phyloP scores from a whole-genome alignment of 1,140 invertebrate species.

The Euschistus heros region DNA sequence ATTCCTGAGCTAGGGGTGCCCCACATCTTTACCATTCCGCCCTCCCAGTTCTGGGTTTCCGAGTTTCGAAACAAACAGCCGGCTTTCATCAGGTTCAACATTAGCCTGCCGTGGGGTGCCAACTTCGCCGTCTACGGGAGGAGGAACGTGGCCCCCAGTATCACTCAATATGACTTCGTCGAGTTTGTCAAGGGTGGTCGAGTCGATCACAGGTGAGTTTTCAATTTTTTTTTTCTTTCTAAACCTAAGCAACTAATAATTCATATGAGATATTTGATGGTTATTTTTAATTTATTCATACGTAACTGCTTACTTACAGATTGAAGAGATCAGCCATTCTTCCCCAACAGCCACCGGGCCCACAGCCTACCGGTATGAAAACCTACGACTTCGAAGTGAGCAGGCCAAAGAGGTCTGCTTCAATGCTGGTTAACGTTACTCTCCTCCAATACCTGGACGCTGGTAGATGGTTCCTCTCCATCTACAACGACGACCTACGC shows the following conservation, averaged over 20 bases:
- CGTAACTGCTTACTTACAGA: constrained; percentile 23
- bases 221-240: too few species aligned
- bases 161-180: constrained; percentile 91
- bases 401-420: constrained; percentile 16
- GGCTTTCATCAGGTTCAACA: constrained; percentile 76
- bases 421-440: constrained; percentile 43
- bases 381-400: constrained; percentile 24
- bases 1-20: constrained; percentile 67
- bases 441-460: constrained; percentile 80
- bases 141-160: constrained; percentile 81
- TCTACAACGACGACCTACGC: constrained; percentile 88
- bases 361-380: constrained; percentile 10
- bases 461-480: constrained; percentile 87
- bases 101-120: constrained; percentile 78
- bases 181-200: constrained; percentile 78
- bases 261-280: too few species aligned
- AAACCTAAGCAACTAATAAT: too few species aligned
- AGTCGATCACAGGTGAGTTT: constrained; percentile 50
- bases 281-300: too few species aligned
- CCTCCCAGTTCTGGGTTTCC: constrained; percentile 84
- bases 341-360: neutral
- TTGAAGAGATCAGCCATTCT: constrained; percentile 20
- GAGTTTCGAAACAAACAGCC: constrained; percentile 81
- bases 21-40: constrained; percentile 68
- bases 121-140: constrained; percentile 89